Base-by-base conservation (phyloP, 92 coral and sea anemone species). In the Phymanthus crucifer region DNA sequence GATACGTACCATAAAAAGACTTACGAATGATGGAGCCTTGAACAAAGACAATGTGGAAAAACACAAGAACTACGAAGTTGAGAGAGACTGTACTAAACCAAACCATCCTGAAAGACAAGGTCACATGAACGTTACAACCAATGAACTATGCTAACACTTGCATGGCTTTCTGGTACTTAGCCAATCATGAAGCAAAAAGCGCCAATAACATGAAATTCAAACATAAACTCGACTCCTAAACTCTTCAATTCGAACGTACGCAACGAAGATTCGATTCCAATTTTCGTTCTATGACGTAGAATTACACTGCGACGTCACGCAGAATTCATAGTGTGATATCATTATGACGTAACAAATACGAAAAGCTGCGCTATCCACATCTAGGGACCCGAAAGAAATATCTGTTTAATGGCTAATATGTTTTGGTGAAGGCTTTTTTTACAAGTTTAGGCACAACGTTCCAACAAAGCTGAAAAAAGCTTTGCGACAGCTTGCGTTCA, bases 71-170 rank as follows among this genome's bases (percentile, higher is more conserved):
- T 27, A 61, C 17, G 33, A 61, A 61, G 68, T 14, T 3, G 32
- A 61, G 13, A 11, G 29, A 27, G 4, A 12, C 32, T 29, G 35
- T 6, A 61, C 68, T 24, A 7, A 61, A 61, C 35, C 14, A 34
- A 61, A 27, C 33, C 68, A 61, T 61, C 33, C 68, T 61, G 68
- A 29, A 61, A 61, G 19, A 61, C 29, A 61, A 57, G 66, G 66
- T 57, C n/a, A 3, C 13, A 8, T 57, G 32, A 57, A 11, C 10
- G 68, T 27, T 24, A 6, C 35, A 29, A 24, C 29, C 17, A 61
- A 24, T 29, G 14, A 61, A 61, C 29, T 17, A 17, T 11, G 23
- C 18, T 21, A 12, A 54, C 68, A 29, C 68, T 61, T 27, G 33
- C 8, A 61, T 61, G 32, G 35, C 35, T 43, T 43, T 43, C 48